Percentiles rank a stretch among this genome's conserved stretches.
phyloP scores from a whole-genome alignment of 1,140 invertebrate genomes.

The Cyclina sinensis region DNA sequence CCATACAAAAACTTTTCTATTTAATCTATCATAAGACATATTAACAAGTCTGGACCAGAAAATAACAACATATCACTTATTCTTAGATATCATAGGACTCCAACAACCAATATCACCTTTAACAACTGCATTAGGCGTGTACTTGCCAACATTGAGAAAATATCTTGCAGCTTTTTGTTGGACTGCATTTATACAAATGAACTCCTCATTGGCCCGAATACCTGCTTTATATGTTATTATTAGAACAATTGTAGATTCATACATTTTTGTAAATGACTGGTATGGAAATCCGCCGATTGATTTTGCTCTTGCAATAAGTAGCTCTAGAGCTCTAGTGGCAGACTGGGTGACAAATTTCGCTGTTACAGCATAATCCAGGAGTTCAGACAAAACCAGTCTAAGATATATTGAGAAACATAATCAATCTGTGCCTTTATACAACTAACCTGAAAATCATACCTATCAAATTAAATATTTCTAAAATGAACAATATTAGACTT shows the following conservation, averaged over 20 bases:
- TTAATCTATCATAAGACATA: too few relatives aligned
- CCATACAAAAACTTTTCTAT: too few relatives aligned
- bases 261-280: conserved; percentile 22
- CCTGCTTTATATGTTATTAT: conserved; percentile 8
- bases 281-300: too few relatives aligned
- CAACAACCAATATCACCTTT: conserved; percentile 48
- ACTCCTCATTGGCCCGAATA: conserved; percentile 34
- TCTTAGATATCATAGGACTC: too few relatives aligned
- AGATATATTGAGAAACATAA: too few relatives aligned
- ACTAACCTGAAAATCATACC: neutral
- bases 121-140: conserved; percentile 37
- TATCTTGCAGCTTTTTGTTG: conserved; percentile 39
- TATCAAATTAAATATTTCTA: neutral
- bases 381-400: conserved; percentile 23
- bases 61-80: neutral
- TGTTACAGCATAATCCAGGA: too few relatives aligned
- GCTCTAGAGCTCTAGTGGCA: too few relatives aligned
- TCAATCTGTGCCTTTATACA: neutral
- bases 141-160: conserved; percentile 38
- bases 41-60: neutral
- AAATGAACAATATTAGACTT: conserved; percentile 56
- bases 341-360: too few relatives aligned
- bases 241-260: conserved; percentile 13
- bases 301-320: neutral
- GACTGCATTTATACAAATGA: neutral